phyloP scores from a whole-genome alignment of 2,888 invertebrate species.

The Nomada lathburiana region DNA sequence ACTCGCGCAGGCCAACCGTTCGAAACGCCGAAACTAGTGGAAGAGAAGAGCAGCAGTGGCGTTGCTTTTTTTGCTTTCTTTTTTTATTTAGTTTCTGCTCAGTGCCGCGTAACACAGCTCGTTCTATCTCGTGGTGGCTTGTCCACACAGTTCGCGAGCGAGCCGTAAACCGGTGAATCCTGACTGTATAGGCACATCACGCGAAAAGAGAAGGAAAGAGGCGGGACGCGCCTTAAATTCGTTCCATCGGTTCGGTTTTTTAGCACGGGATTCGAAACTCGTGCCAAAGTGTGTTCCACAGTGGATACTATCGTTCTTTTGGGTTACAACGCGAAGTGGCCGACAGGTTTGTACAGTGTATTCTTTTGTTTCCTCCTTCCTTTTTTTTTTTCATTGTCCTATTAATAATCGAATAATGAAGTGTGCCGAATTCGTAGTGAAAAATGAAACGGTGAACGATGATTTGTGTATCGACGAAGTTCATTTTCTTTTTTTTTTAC shows the following conservation, averaged over 20 bases:
- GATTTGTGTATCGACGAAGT: neutral
- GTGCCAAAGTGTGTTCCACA: slow-evolving; percentile 66
- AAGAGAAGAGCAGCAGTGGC: neutral
- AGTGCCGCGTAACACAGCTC: slow-evolving; percentile 39
- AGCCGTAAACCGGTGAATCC: neutral
- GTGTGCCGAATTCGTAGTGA: slow-evolving; percentile 1
- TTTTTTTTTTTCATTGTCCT: neutral
- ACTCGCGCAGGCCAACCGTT: neutral
- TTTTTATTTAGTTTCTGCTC: neutral
- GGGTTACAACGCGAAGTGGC: slow-evolving; percentile 63
- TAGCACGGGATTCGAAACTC: slow-evolving; percentile 59
- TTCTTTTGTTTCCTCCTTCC: neutral
- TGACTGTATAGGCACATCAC: neutral
- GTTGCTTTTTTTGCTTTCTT: neutral
- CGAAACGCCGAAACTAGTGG: neutral
- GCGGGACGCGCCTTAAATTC: slow-evolving; percentile 47
- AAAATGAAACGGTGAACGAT: neutral
- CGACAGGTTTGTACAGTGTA: slow-evolving; percentile 58
- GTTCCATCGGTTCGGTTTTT: slow-evolving; percentile 39
- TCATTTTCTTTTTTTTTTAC: neutral
- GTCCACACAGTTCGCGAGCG: neutral
- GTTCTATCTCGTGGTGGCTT: slow-evolving; percentile 1
- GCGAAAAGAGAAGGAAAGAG: slow-evolving; percentile 11
- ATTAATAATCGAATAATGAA: neutral
- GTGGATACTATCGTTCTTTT: slow-evolving; percentile 63